Percentiles rank a stretch among this genome's conserved stretches.
Evolutionary conservation across 2,113 vertebrate species (phyloP).

Genomic region (Furnarius figulus): DNA sequence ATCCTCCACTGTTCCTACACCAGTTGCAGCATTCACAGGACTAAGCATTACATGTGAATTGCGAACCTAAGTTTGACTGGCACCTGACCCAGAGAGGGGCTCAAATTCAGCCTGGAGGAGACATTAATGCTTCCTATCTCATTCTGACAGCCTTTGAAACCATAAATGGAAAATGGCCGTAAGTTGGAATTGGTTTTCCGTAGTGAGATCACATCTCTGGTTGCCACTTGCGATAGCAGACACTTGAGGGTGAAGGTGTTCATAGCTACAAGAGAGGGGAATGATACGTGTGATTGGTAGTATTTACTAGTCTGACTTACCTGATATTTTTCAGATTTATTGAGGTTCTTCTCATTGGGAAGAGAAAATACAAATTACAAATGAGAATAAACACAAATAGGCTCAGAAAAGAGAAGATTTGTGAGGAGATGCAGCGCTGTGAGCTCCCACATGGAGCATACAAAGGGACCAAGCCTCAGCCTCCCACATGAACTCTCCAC

Average conservation of each 20-base stretch:
- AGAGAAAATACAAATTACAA: background rate
- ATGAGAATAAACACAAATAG: background rate
- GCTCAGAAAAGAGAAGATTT: background rate
- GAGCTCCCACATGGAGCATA: background rate
- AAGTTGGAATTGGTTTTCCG: background rate
- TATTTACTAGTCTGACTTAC: background rate
- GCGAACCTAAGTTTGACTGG: background rate
- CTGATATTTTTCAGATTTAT: background rate
- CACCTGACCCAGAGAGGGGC: rapidly evolving
- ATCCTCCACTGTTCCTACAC: background rate
- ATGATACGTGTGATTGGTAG: background rate
- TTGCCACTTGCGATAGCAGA: background rate
- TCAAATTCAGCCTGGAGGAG: background rate
- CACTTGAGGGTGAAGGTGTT: background rate
- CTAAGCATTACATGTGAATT: background rate
- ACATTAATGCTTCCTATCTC: background rate
- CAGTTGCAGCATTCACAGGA: rapidly evolving
- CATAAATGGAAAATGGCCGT: background rate
- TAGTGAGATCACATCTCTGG: background rate
- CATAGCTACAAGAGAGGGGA: background rate
- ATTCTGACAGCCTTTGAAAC: background rate
- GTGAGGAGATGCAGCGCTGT: background rate
- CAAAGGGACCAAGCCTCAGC: background rate
- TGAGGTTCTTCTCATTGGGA: background rate
- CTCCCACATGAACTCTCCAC: rapidly evolving